A percentile compares a stretch with the other conserved stretches of the same genome.
Conservation (phyloP, 2,888 invertebrate genomes). For the Drosophila nr. perissopoda region DNA sequence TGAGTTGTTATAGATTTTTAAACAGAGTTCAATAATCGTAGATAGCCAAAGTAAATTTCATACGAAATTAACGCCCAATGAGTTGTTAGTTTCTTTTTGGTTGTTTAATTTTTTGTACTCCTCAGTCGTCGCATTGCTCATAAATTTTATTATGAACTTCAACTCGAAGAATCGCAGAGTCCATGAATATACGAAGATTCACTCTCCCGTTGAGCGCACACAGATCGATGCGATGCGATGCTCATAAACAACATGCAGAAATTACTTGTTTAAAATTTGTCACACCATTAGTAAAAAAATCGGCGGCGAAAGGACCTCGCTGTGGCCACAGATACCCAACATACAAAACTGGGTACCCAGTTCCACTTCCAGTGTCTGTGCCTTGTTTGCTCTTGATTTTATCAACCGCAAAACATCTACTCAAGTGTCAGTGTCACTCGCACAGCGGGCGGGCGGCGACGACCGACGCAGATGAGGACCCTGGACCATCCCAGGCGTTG, state of each 20-base stretch:
- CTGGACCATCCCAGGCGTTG: slow-evolving; percentile 75
- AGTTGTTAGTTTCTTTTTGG: slow-evolving; percentile 11
- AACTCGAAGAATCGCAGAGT: slow-evolving; percentile 43
- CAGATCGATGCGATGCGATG: slow-evolving; percentile 70
- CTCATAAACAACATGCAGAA: slow-evolving; percentile 82
- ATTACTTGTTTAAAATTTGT: slow-evolving; percentile 82
- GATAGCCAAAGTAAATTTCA: slow-evolving; percentile 46
- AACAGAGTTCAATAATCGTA: slow-evolving; percentile 69
- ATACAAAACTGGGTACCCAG: slow-evolving; percentile 32
- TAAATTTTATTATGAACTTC: slow-evolving; percentile 80
- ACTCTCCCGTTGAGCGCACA: slow-evolving; percentile 62
- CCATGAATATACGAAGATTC: slow-evolving; percentile 32
- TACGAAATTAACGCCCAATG: slow-evolving; percentile 58
- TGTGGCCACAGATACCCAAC: slow-evolving; percentile 46
- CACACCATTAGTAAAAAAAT: slow-evolving; percentile 82
- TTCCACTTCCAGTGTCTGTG: slow-evolving; percentile 41
- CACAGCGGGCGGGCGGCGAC: slow-evolving; percentile 80
- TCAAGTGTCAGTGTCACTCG: slow-evolving; percentile 83
- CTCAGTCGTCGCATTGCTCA: slow-evolving; percentile 68
- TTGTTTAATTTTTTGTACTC: slow-evolving; percentile 20
- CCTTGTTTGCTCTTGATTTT: slow-evolving; percentile 82
- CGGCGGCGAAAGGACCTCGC: slow-evolving; percentile 78
- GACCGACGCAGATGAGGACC: slow-evolving; percentile 58
- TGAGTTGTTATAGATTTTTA: slow-evolving; percentile 81
- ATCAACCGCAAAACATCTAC: slow-evolving; percentile 82